These are phyloP conservation scores for Hololepta plana DNA, from an alignment of 2,888 invertebrate genomes.

Conservation along the genomic window DNA sequence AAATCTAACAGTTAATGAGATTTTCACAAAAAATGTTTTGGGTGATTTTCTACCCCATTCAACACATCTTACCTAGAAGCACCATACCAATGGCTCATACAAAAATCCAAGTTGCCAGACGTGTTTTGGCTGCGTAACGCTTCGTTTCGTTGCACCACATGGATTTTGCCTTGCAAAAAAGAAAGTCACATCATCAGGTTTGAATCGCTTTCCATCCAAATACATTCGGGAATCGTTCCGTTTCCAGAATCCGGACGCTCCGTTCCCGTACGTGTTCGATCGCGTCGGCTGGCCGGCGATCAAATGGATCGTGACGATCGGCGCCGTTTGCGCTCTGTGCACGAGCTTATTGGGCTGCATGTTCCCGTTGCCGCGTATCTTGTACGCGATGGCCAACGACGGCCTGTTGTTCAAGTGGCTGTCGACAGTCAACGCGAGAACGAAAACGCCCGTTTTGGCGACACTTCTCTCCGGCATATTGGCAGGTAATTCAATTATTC, in stretches of 20 bases:
- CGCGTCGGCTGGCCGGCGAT: slow-evolving; percentile 56
- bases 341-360: slow-evolving; percentile 75
- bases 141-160: too few species aligned
- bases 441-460: slow-evolving; percentile 64
- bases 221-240: slow-evolving; percentile 7
- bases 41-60: too few species aligned
- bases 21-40: too few species aligned
- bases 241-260: slow-evolving; percentile 59
- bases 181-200: too few species aligned
- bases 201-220: too few species aligned
- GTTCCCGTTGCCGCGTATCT: slow-evolving; percentile 72
- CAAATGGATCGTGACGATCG: slow-evolving; percentile 79
- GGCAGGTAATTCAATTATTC: slow-evolving; percentile 46
- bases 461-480: slow-evolving; percentile 59
- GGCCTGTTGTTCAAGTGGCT: slow-evolving; percentile 64
- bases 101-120: too few species aligned
- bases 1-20: too few species aligned
- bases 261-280: slow-evolving; percentile 73
- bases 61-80: too few species aligned
- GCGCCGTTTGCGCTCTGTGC: slow-evolving; percentile 81
- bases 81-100: too few species aligned
- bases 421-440: slow-evolving; percentile 47
- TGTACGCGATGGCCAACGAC: slow-evolving; percentile 83
- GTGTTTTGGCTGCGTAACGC: too few species aligned
- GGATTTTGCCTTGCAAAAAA: too few species aligned